Conservation (phyloP, 1,140 invertebrate species). For the Drosophila persimilis region DNA sequence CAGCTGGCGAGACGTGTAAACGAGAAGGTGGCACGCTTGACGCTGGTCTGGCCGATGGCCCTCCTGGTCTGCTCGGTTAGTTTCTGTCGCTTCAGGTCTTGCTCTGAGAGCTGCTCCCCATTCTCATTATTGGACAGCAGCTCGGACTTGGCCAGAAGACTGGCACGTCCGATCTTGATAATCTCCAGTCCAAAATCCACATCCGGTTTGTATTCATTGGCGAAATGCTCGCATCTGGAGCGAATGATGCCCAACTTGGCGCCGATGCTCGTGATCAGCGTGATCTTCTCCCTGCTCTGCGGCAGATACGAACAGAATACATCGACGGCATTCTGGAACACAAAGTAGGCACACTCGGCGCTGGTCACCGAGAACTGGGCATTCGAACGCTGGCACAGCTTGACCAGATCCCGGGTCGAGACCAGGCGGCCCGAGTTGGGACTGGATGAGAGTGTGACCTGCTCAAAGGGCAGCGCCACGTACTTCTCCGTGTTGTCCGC, state of each 20-base stretch:
- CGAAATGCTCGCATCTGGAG: slow-evolving; percentile 92
- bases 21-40: slow-evolving; percentile 87
- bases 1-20: slow-evolving; percentile 91
- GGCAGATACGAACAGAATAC: slow-evolving; percentile 89
- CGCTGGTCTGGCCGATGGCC: slow-evolving; percentile 30
- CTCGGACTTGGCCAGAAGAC: slow-evolving; percentile 78
- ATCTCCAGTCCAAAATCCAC: slow-evolving; percentile 83
- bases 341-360: slow-evolving; percentile 88
- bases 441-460: slow-evolving; percentile 43
- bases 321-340: slow-evolving; percentile 95
- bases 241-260: slow-evolving; percentile 92
- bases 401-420: slow-evolving; percentile 95
- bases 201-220: slow-evolving; percentile 90
- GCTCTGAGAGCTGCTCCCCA: slow-evolving; percentile 17
- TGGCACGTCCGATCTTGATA: slow-evolving; percentile 85
- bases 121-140: slow-evolving; percentile 27
- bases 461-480: slow-evolving; percentile 68
- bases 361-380: slow-evolving; percentile 90
- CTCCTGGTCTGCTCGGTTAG: slow-evolving; percentile 32
- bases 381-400: slow-evolving; percentile 93
- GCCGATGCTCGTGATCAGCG: slow-evolving; percentile 89
- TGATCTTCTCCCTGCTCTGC: slow-evolving; percentile 85
- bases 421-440: slow-evolving; percentile 85
- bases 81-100: slow-evolving; percentile 61
- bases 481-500: slow-evolving; percentile 70